phyloP scores from a whole-genome alignment of 1,140 invertebrate genomes.

The Gonatopus flavifemur region DNA sequence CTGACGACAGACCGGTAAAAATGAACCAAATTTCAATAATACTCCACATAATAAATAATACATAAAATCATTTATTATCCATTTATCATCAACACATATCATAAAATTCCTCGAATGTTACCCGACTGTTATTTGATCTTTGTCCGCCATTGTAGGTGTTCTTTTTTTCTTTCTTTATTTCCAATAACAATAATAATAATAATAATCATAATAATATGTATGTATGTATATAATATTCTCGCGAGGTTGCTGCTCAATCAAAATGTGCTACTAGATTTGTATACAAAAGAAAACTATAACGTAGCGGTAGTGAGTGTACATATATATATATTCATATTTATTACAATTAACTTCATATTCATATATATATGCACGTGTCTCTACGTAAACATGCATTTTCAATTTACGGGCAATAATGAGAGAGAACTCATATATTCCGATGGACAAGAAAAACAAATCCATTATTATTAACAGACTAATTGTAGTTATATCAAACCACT shows the following conservation, averaged over 20 bases:
- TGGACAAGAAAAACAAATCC: constrained; percentile 31
- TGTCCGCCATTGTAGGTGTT: background rate
- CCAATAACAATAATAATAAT: constrained; percentile 1
- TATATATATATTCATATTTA: constrained; percentile 20
- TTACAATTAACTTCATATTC: constrained; percentile 16
- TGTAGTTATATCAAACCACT: constrained; percentile 49
- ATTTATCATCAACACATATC: too few relatives aligned
- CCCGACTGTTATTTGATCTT: too few relatives aligned
- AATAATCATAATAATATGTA: too few relatives aligned
- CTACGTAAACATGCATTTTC: constrained; percentile 13
- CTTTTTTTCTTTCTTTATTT: background rate
- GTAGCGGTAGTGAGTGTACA: background rate
- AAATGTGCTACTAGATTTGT: too few relatives aligned
- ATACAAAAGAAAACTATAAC: too few relatives aligned
- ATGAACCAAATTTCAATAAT: too few relatives aligned
- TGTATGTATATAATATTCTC: constrained; percentile 14
- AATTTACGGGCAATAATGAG: constrained; percentile 20
- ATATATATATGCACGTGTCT: constrained; percentile 2
- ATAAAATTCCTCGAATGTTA: too few relatives aligned
- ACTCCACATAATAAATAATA: too few relatives aligned
- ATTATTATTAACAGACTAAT: constrained; percentile 33
- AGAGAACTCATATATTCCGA: too few relatives aligned
- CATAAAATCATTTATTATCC: too few relatives aligned
- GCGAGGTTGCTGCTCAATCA: too few relatives aligned
- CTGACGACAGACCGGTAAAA: too few relatives aligned